Evolutionary conservation across 2,888 invertebrate species (phyloP).

Genomic region (Mythimna loreyi): DNA sequence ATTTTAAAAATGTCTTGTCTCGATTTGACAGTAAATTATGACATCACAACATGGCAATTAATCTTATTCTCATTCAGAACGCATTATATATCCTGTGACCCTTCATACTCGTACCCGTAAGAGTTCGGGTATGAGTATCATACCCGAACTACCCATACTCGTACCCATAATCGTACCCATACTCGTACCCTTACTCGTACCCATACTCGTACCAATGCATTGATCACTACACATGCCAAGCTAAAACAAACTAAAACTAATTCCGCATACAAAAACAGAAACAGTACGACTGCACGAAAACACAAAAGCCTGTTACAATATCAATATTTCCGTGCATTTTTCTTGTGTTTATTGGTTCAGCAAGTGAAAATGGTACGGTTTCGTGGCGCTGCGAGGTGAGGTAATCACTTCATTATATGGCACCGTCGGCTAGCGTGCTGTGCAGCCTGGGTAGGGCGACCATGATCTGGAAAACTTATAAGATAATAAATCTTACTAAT

Average conservation of each 20-base stretch:
- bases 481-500: neutral
- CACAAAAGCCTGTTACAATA: slow-evolving; percentile 44
- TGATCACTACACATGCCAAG: neutral
- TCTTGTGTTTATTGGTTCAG: slow-evolving; percentile 57
- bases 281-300: neutral
- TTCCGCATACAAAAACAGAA: neutral
- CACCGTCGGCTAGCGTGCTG: slow-evolving; percentile 58
- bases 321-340: slow-evolving; percentile 60
- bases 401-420: slow-evolving; percentile 78
- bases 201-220: no score
- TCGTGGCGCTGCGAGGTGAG: slow-evolving; percentile 62
- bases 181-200: no score
- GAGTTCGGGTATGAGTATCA: no score
- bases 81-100: no score
- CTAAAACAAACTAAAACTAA: neutral
- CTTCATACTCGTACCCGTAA: no score
- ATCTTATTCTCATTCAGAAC: no score
- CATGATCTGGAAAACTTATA: neutral
- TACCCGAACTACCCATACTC: no score
- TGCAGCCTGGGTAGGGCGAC: slow-evolving; percentile 47
- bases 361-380: slow-evolving; percentile 75
- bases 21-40: no score
- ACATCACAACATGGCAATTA: no score
- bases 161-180: no score
- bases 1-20: no score